Base-by-base conservation (phyloP, 2,113 vertebrate species). In the Riparia riparia region DNA sequence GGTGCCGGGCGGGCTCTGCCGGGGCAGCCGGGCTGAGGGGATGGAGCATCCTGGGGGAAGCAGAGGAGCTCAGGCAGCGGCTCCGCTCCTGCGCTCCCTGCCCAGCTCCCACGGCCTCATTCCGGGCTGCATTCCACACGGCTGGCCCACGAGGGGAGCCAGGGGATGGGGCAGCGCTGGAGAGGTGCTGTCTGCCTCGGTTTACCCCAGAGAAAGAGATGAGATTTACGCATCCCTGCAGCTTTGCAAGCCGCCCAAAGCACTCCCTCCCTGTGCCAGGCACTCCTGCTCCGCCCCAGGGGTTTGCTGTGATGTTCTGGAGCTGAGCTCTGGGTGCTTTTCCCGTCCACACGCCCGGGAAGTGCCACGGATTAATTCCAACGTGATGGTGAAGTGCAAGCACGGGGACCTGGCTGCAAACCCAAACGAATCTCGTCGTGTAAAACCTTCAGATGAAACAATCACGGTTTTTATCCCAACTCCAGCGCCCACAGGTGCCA, bases 1-100 rank as follows among this genome's bases (percentile, higher is more conserved):
- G 94, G 82, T 44, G 78, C 39, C 8, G 71, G 96, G 68, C 90
- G 72, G 78, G 5, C 90, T 61, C 81, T 93, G 83, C 50, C 5
- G 0, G 77, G 26, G 70, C 51, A 77, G 31, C 56, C 73, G 44
- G 26, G 78, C 92, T 73, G 81, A 80, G 87, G 77, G 61, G 50
- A 63, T 61, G 37, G 37, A 37, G 37, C 11, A 0, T 32, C 28
- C 63, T 60, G 54, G 29, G 34, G 81, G 64, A 86, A 51, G 68
- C 71, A 53, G 44, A 86, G 69, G 22, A 0, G 0, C n/a, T 41
- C 5, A 2, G 54, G 28, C 42, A n/a, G 39, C 34, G 66, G 32
- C 92, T 91, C 25, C 57, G 50, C 29, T 71, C 29, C 74, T 50
- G 50, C 32, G 82, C 13, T 56, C 85, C 78, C 64, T 71, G 54